Percentiles rank a stretch among this genome's conserved stretches.
Conservation (phyloP, 2,113 vertebrate genomes). For the Ammodytes marinus region DNA sequence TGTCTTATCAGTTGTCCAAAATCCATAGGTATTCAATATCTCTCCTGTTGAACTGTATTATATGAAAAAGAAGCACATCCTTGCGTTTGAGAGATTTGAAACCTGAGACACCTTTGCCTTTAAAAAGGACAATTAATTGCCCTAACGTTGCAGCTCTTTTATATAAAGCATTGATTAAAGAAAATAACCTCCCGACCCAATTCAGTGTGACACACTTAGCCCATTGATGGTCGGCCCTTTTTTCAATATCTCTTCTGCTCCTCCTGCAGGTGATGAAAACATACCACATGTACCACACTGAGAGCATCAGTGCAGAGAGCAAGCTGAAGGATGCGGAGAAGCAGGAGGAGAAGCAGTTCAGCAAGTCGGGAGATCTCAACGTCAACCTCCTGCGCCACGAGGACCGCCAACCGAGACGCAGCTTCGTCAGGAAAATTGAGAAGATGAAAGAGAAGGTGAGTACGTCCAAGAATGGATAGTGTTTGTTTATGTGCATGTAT, state of each 20-base stretch:
- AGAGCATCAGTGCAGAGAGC: constrained; percentile 97
- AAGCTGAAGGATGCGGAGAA: constrained; percentile 98
- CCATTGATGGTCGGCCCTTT: neutral
- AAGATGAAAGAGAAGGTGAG: constrained; percentile 88
- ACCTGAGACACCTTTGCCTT: neutral
- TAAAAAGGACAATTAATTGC: neutral
- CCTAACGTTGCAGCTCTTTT: neutral
- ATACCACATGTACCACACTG: constrained; percentile 99
- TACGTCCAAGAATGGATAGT: neutral
- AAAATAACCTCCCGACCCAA: neutral
- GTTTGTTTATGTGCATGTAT: neutral
- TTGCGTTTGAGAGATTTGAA: neutral
- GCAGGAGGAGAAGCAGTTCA: constrained; percentile 98
- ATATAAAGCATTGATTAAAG: neutral
- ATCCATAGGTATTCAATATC: neutral
- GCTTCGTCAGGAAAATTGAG: constrained; percentile 94
- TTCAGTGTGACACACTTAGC: neutral
- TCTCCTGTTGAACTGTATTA: neutral
- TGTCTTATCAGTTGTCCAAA: neutral
- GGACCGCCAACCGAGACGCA: constrained; percentile 93
- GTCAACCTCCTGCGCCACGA: constrained; percentile 95
- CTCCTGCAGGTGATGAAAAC: constrained; percentile 97
- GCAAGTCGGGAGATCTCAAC: constrained; percentile 93
- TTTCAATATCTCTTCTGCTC: neutral
- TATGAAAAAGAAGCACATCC: neutral